Base-by-base conservation (phyloP, 2,113 vertebrate genomes). In the Hippolais icterina region DNA sequence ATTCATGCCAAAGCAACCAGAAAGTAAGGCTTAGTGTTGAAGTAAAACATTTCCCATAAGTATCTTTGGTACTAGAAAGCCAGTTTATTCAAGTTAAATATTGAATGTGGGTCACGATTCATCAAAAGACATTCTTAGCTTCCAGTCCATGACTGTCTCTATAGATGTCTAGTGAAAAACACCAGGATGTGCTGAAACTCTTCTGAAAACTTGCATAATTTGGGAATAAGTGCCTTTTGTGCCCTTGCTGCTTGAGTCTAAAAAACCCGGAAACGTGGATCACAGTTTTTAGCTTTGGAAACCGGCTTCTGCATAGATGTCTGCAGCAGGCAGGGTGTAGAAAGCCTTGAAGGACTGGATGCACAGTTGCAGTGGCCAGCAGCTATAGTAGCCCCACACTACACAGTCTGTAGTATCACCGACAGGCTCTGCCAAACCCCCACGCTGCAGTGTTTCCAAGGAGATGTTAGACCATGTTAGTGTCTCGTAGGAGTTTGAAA, bases 361-460 rank as follows among this genome's bases (percentile, higher is more conserved):
- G 64, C 66, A 33, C 8, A 17, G 60, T 6, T 42, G 68, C 83
- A 80, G 80, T 7, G 64, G 53, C 59, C 87, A 91, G 81, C 54
- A 89, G 70, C 83, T 74, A 2, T 6, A n/a, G 64, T 13, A 82
- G 53, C 37, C 37, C 78, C 63, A 64, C 47, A 52, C n/a, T 33
- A 39, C 2, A 81, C 59, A 74, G 7, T 46, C 75, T 56, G 68
- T 94, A 94, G 91, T 88, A 96, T 59, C 81, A 93, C 81, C 0
- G 1, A 33, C 46, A 80, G 1, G 28, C 35, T 28, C 46, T 53
- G 64, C 64, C 87, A 42, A 86, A 47, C 70, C 70, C 44, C 89
- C 65, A 70, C 0, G 3, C 84, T 94, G 81, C 63, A 57, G 56
- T 56, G 88, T 97, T 98, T 97, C 97, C 97, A 96, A 93, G 96